A percentile compares a stretch with the other conserved stretches of the same genome.
These are phyloP conservation scores for Brachyistius frenatus DNA, from an alignment of 2,113 vertebrate species.

Conservation along the genomic window DNA sequence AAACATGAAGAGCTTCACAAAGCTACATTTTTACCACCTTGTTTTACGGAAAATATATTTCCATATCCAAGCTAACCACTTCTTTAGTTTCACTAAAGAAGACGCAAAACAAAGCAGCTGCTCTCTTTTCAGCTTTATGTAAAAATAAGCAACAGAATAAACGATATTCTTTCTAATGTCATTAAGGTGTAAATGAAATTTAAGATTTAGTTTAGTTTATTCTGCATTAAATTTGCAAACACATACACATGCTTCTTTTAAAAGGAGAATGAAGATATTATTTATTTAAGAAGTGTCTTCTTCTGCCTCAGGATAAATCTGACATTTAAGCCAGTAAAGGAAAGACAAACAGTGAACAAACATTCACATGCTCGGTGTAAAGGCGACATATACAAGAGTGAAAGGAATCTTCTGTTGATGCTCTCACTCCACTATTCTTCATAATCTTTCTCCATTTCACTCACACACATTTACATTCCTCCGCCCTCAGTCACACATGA, in stretches of 20 bases:
- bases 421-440: slow-evolving; percentile 26
- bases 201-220: too few species aligned
- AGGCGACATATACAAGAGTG: slow-evolving; percentile 1
- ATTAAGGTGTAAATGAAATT: too few species aligned
- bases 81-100: neutral
- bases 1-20: too few species aligned
- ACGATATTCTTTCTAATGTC: too few species aligned
- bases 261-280: neutral
- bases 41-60: neutral
- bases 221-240: too few species aligned
- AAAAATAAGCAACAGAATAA: neutral
- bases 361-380: neutral
- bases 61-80: too few species aligned
- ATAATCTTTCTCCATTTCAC: slow-evolving; percentile 33
- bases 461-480: slow-evolving; percentile 52
- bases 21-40: neutral
- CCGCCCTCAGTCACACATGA: slow-evolving; percentile 57
- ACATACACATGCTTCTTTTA: neutral
- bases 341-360: neutral
- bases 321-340: neutral
- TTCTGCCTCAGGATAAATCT: neutral
- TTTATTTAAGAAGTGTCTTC: neutral
- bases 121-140: neutral
- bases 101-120: neutral
- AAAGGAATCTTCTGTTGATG: slow-evolving; percentile 32